Percentiles rank a stretch among this genome's conserved stretches.
phyloP scores from a whole-genome alignment of 2,113 vertebrate genomes.

The Cygnus buccinator region DNA sequence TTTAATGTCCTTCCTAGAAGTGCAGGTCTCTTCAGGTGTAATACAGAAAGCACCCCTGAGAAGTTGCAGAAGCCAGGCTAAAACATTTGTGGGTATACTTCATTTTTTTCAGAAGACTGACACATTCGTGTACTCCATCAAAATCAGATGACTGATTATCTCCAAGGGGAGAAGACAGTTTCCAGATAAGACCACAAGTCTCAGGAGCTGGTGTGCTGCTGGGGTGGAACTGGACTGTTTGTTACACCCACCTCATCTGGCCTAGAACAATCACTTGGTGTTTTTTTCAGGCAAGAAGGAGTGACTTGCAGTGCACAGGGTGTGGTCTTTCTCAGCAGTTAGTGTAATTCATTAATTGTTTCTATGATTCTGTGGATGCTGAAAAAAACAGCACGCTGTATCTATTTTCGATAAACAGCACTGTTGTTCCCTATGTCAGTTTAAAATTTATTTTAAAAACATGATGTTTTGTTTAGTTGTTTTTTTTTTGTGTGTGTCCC shows the following conservation, averaged over 20 bases:
- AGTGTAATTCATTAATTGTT: neutral
- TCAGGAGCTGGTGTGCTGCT: neutral
- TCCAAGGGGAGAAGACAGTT: neutral
- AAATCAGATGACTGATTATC: neutral
- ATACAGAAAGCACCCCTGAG: neutral
- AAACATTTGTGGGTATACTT: neutral
- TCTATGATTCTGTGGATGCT: neutral
- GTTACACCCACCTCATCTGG: neutral
- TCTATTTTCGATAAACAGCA: no score
- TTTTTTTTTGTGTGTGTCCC: neutral
- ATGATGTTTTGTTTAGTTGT: neutral
- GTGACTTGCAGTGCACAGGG: rapidly evolving
- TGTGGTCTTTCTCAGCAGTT: rapidly evolving
- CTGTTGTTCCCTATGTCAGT: rapidly evolving
- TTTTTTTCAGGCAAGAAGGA: neutral
- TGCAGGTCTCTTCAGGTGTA: neutral
- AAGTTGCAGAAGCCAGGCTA: neutral
- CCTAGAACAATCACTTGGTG: neutral
- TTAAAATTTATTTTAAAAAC: neutral
- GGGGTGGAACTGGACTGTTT: neutral
- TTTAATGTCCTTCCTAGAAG: neutral
- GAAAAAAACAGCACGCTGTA: no score
- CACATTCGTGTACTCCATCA: neutral
- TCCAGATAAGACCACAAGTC: rapidly evolving
- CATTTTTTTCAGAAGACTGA: neutral